Conservation (phyloP, 2,113 vertebrate genomes). For the Phalacrocorax carbo region DNA sequence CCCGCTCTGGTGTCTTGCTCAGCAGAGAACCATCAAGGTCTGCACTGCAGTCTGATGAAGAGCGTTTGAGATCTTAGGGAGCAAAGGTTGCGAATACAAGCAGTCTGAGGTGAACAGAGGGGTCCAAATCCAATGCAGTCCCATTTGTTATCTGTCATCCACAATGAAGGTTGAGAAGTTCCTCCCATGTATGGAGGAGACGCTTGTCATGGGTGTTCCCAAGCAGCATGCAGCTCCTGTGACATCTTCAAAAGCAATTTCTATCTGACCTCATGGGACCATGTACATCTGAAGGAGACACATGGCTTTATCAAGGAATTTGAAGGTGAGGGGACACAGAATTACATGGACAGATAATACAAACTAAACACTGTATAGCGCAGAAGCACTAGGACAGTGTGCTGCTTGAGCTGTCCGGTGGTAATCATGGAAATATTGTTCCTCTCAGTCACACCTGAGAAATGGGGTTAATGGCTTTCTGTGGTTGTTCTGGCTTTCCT, state of each 20-base stretch:
- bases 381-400: not conserved
- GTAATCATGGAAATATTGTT: not conserved
- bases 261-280: not conserved
- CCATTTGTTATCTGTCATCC: not conserved
- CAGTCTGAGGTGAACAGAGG: not conserved
- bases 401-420: accelerated
- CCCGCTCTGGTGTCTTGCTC: not conserved
- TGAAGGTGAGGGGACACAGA: not conserved
- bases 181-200: not conserved
- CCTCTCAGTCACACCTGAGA: not conserved
- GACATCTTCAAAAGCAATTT: not conserved
- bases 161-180: not conserved
- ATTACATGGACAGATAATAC: not conserved
- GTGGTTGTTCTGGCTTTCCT: not conserved
- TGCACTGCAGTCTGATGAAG: not conserved
- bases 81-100: accelerated
- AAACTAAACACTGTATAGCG: accelerated
- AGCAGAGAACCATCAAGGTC: not conserved
- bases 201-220: not conserved
- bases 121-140: not conserved
- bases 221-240: accelerated
- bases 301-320: not conserved
- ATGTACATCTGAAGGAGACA: accelerated
- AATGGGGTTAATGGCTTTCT: not conserved
- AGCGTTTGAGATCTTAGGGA: not conserved